phyloP scores from a whole-genome alignment of 2,797 vertebrate genomes.

The Glyptemys insculpta region DNA sequence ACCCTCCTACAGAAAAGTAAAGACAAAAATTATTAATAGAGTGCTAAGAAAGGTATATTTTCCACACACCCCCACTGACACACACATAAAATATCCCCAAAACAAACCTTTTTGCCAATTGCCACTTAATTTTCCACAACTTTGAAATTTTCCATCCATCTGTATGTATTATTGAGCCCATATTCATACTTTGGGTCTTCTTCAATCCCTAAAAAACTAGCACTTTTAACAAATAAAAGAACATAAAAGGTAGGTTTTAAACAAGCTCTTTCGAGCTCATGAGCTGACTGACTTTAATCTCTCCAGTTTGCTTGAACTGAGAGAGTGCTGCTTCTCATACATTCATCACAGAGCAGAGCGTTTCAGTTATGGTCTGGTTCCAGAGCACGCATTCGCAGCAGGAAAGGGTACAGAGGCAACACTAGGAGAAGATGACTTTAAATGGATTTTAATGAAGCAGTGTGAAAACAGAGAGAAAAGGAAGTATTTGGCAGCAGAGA shows the following conservation, averaged over 20 bases:
- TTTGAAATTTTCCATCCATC: background rate
- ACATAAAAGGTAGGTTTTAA: background rate
- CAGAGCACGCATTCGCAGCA: background rate
- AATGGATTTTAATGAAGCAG: background rate
- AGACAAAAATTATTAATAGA: background rate
- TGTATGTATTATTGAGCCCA: background rate
- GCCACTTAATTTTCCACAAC: background rate
- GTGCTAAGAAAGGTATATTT: background rate
- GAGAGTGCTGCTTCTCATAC: background rate
- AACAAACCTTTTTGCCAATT: background rate
- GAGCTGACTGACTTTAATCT: background rate
- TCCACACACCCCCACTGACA: background rate
- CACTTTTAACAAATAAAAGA: background rate
- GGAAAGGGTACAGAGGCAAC: background rate
- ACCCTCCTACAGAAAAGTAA: background rate
- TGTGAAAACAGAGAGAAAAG: slow-evolving; percentile 8
- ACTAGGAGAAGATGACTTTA: background rate
- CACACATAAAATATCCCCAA: background rate
- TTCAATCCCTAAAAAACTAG: background rate
- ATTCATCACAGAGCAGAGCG: background rate
- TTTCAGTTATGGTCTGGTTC: background rate
- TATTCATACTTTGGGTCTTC: background rate
- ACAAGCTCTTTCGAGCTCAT: background rate
- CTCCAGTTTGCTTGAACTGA: background rate
- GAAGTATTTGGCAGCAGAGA: background rate